phyloP scores from a whole-genome alignment of 2,888 invertebrate genomes.

The Aleiodes testaceus region DNA sequence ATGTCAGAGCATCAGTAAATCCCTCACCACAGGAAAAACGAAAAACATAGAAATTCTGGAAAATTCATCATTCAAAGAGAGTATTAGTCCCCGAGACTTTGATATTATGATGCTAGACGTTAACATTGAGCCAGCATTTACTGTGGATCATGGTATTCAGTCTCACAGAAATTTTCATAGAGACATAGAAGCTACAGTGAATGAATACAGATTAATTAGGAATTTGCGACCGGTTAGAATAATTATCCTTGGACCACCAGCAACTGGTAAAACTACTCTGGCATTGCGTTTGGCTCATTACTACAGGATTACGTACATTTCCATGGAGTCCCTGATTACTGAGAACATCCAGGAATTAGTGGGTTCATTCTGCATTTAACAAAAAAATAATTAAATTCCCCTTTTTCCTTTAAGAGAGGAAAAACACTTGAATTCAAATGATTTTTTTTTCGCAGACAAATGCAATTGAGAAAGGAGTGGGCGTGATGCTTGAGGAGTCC shows the following conservation, averaged over 20 bases:
- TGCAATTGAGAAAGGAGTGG: conserved; percentile 53
- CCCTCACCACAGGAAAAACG: conserved; percentile 75
- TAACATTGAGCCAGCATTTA: conserved; percentile 77
- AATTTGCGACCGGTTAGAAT: conserved; percentile 77
- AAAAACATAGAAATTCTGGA: conserved; percentile 75
- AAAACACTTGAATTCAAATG: background rate
- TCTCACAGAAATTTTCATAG: conserved; percentile 75
- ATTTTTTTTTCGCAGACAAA: conserved; percentile 31
- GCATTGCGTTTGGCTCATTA: conserved; percentile 76
- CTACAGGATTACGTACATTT: conserved; percentile 77
- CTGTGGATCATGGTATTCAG: conserved; percentile 74
- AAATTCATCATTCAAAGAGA: conserved; percentile 71
- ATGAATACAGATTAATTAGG: conserved; percentile 73
- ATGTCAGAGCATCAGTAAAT: conserved; percentile 73
- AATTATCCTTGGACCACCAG: conserved; percentile 80
- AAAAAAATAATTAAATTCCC: background rate
- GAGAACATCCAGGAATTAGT: conserved; percentile 77
- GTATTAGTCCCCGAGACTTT: conserved; percentile 75
- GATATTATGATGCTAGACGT: conserved; percentile 77
- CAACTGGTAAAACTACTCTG: conserved; percentile 78
- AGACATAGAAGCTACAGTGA: conserved; percentile 71
- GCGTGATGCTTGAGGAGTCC: conserved; percentile 57
- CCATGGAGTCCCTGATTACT: conserved; percentile 75
- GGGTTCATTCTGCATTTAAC: background rate
- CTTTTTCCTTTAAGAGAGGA: background rate